Conservation (phyloP, 2,797 vertebrate species). For the Pseudocheirus occidentalis region DNA sequence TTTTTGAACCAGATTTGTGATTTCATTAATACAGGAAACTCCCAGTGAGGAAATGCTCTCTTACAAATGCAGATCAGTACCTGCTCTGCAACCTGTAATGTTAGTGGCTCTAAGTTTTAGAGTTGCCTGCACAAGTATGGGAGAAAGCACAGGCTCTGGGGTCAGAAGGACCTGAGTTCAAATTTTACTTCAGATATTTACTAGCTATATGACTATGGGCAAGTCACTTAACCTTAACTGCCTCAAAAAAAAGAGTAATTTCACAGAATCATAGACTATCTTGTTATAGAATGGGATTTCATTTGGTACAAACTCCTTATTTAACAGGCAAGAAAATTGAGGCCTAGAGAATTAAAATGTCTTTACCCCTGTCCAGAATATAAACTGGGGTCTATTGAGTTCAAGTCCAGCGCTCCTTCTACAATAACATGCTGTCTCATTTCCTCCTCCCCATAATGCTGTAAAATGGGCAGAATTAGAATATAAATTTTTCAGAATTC, state of each 20-base stretch:
- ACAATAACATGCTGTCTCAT: neutral
- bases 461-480: slow-evolving; percentile 20
- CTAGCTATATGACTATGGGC: neutral
- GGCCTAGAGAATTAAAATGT: neutral
- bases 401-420: neutral
- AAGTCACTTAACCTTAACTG: neutral
- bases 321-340: neutral
- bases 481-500: slow-evolving; percentile 43
- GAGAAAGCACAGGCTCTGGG: neutral
- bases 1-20: neutral
- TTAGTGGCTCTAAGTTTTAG: neutral
- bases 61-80: neutral
- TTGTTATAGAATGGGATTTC: neutral
- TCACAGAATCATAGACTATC: neutral
- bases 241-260: neutral
- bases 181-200: neutral
- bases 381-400: neutral
- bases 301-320: neutral
- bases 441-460: slow-evolving; percentile 38
- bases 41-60: neutral
- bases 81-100: neutral
- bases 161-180: neutral
- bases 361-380: neutral
- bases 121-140: neutral
- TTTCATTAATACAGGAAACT: neutral